Evolutionary conservation across 2,888 invertebrate genomes (phyloP), one percentile per base, ranked within the genome.

Genomic region (Gerris lacustris): DNA sequence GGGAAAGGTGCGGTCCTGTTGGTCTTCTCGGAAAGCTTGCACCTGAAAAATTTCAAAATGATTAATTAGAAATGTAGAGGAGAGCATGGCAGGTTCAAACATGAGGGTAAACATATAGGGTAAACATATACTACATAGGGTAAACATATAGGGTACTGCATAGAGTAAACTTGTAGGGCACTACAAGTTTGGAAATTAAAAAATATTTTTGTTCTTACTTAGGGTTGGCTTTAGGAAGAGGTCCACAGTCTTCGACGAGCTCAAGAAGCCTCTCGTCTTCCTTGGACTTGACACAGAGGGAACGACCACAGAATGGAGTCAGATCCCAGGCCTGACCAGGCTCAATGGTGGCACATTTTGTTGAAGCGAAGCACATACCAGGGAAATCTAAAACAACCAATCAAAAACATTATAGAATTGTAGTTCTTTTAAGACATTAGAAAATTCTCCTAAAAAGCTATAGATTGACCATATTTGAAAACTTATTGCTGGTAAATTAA

Each of bases 1-100:
- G 94, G 94, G 87, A 93, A 94, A 1, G 88, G 82, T 2, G 93
- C 92, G 7, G 92, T 92, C 82, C 92, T 93, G 85, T 93, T 92
- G 78, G 93, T 93, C 80, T 91, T 91, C 6, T 92, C 92, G 82
- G 85, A 91, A 73, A 94, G 86, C 81, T 92, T 92, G 86, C 94
- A 94, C 79, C 55, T 55, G 55, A 55, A 55, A 66, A 66, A 18
- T 15, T 18, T 31, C 31, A 31, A 31, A 31, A 15, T 62, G n/a
- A 62, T 15, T 15, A 62, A 62, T 62, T 31, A 31, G 31, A 31
- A 31, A 31, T 31, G 1, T 31, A 31, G 31, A 31, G 31, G 31
- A 31, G 4, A 31, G 4, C 31, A 31, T 1, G 31, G 31, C 31
- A 31, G 31, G 31, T 31, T 31, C 31, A 31, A 31, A 31, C 31